Evolutionary conservation across 1,140 invertebrate genomes (phyloP).

Genomic region (Meloidogyne exigua): DNA sequence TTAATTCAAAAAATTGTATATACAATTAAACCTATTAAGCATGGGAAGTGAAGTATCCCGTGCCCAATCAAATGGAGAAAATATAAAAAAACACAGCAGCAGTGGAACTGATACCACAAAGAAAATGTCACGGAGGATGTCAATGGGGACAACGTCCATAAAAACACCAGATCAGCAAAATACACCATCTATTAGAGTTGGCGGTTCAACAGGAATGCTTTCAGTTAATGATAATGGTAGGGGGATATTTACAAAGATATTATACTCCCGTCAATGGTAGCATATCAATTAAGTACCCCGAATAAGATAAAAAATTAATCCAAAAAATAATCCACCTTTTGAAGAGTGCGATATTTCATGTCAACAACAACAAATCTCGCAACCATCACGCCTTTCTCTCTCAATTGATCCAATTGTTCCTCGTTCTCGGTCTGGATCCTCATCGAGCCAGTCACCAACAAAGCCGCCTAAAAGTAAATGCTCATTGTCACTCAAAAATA

Average conservation of each 20-base stretch:
- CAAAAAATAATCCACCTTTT: slow-evolving; percentile 8
- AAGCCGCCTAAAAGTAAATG: slow-evolving; percentile 36
- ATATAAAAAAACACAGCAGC: not conserved
- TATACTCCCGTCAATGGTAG: no score
- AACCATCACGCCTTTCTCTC: slow-evolving; percentile 7
- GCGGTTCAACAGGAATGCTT: slow-evolving; percentile 13
- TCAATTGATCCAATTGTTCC: slow-evolving; percentile 21
- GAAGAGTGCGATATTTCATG: not conserved
- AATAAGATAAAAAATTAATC: not conserved
- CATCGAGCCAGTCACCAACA: slow-evolving; percentile 24
- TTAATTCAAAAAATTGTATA: not conserved
- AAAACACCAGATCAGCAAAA: not conserved
- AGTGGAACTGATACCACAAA: not conserved
- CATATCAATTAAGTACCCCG: not conserved
- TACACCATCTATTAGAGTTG: slow-evolving; percentile 23
- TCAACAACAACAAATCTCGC: not conserved
- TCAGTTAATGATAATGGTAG: slow-evolving; percentile 2
- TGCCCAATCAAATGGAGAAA: not conserved
- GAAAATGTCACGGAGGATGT: slow-evolving; percentile 20
- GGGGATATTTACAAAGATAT: not conserved
- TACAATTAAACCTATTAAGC: not conserved
- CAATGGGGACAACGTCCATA: slow-evolving; percentile 11
- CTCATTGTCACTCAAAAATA: slow-evolving; percentile 41
- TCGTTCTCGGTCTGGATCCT: slow-evolving; percentile 27
- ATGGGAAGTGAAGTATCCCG: not conserved